These are phyloP conservation scores for Vombatus ursinus DNA, from an alignment of 2,113 vertebrate genomes.

Conservation along the genomic window DNA sequence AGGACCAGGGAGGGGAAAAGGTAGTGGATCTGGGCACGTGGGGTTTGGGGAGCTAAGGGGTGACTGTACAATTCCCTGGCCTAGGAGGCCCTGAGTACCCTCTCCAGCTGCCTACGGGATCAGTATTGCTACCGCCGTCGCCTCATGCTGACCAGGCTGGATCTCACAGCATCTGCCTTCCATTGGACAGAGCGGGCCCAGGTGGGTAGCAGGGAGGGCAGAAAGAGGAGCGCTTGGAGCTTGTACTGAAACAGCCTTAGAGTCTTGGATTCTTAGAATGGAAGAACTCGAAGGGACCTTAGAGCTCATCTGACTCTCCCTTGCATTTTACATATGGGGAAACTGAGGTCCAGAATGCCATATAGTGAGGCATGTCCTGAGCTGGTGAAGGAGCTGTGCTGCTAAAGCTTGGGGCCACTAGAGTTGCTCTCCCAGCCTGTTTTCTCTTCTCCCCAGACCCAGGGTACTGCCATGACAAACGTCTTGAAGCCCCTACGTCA, in stretches of 20 bases:
- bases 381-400: not conserved
- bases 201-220: slow-evolving; percentile 75
- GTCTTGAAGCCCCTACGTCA: slow-evolving; percentile 69
- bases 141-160: slow-evolving; percentile 90
- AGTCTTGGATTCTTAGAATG: slow-evolving; percentile 21
- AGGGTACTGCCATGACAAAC: slow-evolving; percentile 66
- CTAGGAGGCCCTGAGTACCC: slow-evolving; percentile 81
- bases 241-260: not conserved
- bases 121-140: slow-evolving; percentile 87
- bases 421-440: not conserved
- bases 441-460: slow-evolving; percentile 47
- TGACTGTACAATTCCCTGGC: not conserved
- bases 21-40: not conserved
- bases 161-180: slow-evolving; percentile 90
- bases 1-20: not conserved
- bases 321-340: not conserved
- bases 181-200: slow-evolving; percentile 90
- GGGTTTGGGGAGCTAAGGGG: not conserved
- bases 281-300: not conserved
- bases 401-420: not conserved
- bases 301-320: not conserved
- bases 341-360: not conserved
- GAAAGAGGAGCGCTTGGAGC: not conserved
- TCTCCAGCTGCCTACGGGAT: slow-evolving; percentile 78
- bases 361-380: not conserved